These are phyloP conservation scores for Hiodon tergisus DNA, from an alignment of 2,113 vertebrate species.

Conservation along the genomic window DNA sequence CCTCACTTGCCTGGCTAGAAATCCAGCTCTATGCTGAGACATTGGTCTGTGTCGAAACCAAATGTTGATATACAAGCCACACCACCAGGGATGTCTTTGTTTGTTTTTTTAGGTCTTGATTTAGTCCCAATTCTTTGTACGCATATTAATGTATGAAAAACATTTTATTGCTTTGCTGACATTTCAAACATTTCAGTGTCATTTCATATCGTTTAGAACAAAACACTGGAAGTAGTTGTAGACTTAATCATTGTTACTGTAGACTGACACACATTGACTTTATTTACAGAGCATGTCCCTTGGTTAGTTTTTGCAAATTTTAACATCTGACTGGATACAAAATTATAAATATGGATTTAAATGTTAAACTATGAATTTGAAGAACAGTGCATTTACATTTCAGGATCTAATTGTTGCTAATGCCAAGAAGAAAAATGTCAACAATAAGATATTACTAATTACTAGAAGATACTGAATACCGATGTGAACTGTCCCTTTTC, in stretches of 20 bases:
- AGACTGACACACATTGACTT: background rate
- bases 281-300: background rate
- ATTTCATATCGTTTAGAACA: background rate
- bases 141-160: slow-evolving; percentile 7
- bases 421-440: background rate
- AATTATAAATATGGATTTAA: no score
- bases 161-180: background rate
- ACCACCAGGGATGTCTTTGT: background rate
- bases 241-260: background rate
- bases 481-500: background rate
- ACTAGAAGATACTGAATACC: background rate
- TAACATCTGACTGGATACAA: background rate
- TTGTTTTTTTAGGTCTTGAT: background rate
- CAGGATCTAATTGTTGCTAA: background rate
- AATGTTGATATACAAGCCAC: background rate
- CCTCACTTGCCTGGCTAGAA: slow-evolving; percentile 34
- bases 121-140: background rate
- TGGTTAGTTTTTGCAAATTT: background rate
- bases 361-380: no score
- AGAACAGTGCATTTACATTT: no score
- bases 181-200: background rate
- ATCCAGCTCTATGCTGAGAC: slow-evolving; percentile 22
- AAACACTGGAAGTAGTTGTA: background rate
- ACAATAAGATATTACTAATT: background rate
- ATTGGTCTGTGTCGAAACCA: slow-evolving; percentile 23